Conservation (phyloP, 2,888 invertebrate species). For the Phrixothrix hirtus region DNA sequence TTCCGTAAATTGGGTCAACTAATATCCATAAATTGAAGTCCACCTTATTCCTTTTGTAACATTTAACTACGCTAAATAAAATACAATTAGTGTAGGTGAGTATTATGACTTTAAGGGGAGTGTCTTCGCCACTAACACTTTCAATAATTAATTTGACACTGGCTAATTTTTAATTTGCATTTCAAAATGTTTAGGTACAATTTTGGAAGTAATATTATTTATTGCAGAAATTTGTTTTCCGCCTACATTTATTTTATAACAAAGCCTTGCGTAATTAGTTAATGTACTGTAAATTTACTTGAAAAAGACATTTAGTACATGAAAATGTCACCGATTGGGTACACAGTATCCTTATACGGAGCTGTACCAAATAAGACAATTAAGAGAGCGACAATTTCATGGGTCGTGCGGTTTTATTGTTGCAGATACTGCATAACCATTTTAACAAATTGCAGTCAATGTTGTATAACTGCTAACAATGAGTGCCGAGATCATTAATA, state of each 20-base stretch:
- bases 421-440: constrained; percentile 19
- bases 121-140: constrained; percentile 13
- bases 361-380: constrained; percentile 24
- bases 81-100: constrained; percentile 20
- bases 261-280: constrained; percentile 6
- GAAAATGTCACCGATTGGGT: constrained; percentile 20
- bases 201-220: background rate
- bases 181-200: background rate
- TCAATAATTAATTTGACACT: constrained; percentile 8
- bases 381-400: constrained; percentile 22
- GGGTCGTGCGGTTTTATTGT: constrained; percentile 20
- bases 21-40: constrained; percentile 22
- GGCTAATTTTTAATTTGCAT: background rate
- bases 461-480: constrained; percentile 38
- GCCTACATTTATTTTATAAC: constrained; percentile 3
- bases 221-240: constrained; percentile 3
- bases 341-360: constrained; percentile 14
- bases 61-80: constrained; percentile 10
- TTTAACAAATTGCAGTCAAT: constrained; percentile 36
- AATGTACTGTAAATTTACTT: constrained; percentile 7
- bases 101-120: constrained; percentile 11
- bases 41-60: constrained; percentile 13
- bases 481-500: constrained; percentile 36
- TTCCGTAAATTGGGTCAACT: constrained; percentile 18
- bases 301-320: constrained; percentile 12